Evolutionary conservation across 2,888 invertebrate species (phyloP), one percentile per base, ranked within the genome.

Genomic region (Eupithecia centaureata): DNA sequence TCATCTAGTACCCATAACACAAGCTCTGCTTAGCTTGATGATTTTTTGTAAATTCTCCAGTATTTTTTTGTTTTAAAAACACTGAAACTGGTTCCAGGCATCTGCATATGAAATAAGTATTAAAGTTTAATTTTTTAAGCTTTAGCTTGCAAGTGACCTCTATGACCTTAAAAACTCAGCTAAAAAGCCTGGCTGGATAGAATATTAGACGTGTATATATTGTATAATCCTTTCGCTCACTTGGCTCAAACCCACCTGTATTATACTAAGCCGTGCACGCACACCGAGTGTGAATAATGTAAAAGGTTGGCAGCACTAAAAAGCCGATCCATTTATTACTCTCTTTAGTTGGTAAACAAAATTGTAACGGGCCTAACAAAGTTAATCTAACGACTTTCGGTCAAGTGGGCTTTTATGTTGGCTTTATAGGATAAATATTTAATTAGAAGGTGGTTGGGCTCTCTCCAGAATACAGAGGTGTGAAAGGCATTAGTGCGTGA

Each of bases 301-400:
- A 80, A 77, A 77, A 75, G 77, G 80, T 73, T 73, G 73, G 65
- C 75, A 75, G 69, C 77, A 76, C 76, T 81, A 78, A 79, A 47
- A 76, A 78, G 77, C 77, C 73, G 5, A 35, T 70, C 68, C 74
- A 80, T 81, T 80, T 80, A 79, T 78, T 81, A 75, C 71, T 70
- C 74, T 73, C 68, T 73, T 67, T 77, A 74, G 75, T 68, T 38
- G 64, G 65, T 33, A 65, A 71, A 73, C 61, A 38, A 64, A 73
- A 72, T 73, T 68, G 57, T 70, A 61, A 63, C 51, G 63, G 47
- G 60, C 30, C 58, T 65, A 42, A 67, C 71, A 58, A 70, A 65
- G 63, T 62, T 67, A 61, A 63, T 64, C 52, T 67, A 63, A 42
- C 61, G 38, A 42, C 57, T 67, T 66, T 59, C 61, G 52, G 54